These are phyloP conservation scores for Accipiter superciliosus DNA, from an alignment of 2,797 vertebrate species.

Conservation along the genomic window DNA sequence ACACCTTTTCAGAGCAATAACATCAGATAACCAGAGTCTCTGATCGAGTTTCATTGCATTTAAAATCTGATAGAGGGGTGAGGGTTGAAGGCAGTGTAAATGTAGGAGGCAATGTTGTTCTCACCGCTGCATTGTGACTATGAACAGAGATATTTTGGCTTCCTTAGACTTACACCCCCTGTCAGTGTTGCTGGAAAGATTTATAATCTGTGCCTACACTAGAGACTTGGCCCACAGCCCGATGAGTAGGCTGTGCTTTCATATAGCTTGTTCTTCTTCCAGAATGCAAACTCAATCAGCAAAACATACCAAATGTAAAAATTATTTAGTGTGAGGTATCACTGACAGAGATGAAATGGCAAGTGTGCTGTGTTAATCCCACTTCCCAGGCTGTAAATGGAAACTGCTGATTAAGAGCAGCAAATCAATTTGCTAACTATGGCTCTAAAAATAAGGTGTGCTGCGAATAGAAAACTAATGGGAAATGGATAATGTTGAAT, in stretches of 20 bases:
- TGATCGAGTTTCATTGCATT: neutral
- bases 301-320: neutral
- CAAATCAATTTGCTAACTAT: constrained; percentile 41
- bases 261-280: neutral
- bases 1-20: neutral
- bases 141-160: neutral
- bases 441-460: constrained; percentile 43
- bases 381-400: constrained; percentile 1
- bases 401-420: constrained; percentile 51
- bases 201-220: neutral
- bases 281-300: neutral
- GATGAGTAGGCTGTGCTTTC: neutral
- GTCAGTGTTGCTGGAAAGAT: neutral
- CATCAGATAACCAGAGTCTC: neutral
- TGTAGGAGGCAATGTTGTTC: neutral
- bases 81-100: neutral
- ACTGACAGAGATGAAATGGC: constrained; percentile 10
- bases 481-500: constrained; percentile 10
- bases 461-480: constrained; percentile 46
- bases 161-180: neutral
- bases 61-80: neutral
- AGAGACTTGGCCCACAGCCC: neutral
- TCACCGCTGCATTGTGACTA: neutral
- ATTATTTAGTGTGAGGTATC: neutral
- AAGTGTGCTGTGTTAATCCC: constrained; percentile 18